Percentiles rank a stretch among this genome's conserved stretches.
These are phyloP conservation scores for Xylota sylvarum DNA, from an alignment of 2,888 invertebrate genomes.

Conservation along the genomic window DNA sequence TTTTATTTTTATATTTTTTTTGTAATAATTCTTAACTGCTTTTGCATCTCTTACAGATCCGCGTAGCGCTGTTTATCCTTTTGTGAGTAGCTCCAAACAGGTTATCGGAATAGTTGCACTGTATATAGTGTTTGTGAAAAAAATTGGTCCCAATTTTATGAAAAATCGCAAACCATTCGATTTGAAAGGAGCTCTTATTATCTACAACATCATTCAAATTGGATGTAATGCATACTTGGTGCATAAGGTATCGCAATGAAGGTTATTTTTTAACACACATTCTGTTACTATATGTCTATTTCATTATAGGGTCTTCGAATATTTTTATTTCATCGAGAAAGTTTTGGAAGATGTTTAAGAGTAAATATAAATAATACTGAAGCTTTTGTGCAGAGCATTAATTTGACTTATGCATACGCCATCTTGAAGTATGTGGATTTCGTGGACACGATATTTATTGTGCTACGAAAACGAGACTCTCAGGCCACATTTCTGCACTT, in stretches of 20 bases:
- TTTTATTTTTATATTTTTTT: too few relatives aligned
- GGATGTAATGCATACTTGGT: conserved; percentile 86
- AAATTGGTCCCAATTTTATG: conserved; percentile 90
- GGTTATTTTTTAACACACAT: background rate
- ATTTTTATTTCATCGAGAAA: background rate
- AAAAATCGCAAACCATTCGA: conserved; percentile 87
- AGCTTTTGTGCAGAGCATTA: background rate
- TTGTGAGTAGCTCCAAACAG: conserved; percentile 89
- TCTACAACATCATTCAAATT: conserved; percentile 89
- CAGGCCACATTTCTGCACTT: conserved; percentile 90
- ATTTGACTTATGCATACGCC: conserved; percentile 81
- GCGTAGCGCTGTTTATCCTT: conserved; percentile 87
- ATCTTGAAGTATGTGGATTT: conserved; percentile 88
- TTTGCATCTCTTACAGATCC: conserved; percentile 85
- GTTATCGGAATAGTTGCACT: conserved; percentile 85
- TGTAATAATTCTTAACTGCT: background rate
- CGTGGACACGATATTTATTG: conserved; percentile 89
- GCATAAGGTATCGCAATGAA: conserved; percentile 85
- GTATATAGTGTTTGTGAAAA: conserved; percentile 89
- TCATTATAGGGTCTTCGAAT: background rate
- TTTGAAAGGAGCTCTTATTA: conserved; percentile 87
- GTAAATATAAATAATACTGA: background rate
- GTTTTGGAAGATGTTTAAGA: conserved; percentile 6
- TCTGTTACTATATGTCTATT: background rate
- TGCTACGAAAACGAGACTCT: conserved; percentile 89